A percentile compares a stretch with the other conserved stretches of the same genome.
phyloP scores from a whole-genome alignment of 2,888 invertebrate species.

The Tholera decimalis region DNA sequence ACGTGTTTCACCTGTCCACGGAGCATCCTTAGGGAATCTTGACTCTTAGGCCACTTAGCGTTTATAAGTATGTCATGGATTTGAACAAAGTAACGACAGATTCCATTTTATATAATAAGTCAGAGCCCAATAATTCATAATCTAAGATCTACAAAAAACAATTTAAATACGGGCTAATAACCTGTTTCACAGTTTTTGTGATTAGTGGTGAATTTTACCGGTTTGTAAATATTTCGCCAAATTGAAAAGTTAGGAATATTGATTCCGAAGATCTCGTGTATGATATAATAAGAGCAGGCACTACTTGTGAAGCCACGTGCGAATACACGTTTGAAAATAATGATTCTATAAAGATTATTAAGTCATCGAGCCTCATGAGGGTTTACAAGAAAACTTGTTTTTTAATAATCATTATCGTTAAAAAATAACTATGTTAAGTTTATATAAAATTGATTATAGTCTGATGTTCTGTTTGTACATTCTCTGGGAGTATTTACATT shows the following conservation, averaged over 20 bases:
- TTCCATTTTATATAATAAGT: too few species aligned
- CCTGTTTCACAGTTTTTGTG: not conserved
- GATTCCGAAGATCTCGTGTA: conserved; percentile 2
- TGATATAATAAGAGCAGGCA: conserved; percentile 16
- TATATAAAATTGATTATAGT: conserved; percentile 45
- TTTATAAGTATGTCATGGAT: too few species aligned
- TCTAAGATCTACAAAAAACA: not conserved
- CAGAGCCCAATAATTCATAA: too few species aligned
- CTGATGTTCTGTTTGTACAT: conserved; percentile 37
- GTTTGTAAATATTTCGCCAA: conserved; percentile 10
- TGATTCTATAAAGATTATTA: conserved; percentile 7
- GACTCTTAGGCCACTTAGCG: too few species aligned
- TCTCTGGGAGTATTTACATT: conserved; percentile 64
- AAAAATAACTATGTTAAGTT: conserved; percentile 16
- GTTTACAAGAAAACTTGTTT: conserved; percentile 19
- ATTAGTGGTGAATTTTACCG: not conserved
- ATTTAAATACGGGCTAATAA: not conserved
- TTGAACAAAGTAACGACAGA: too few species aligned
- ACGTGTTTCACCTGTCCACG: too few species aligned
- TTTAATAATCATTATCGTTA: conserved; percentile 20
- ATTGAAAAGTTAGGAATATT: not conserved
- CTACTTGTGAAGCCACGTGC: not conserved
- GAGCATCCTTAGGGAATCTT: too few species aligned
- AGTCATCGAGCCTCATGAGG: conserved; percentile 2
- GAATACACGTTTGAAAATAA: not conserved